Evolutionary conservation across 1,140 invertebrate genomes (phyloP), one percentile per base, ranked within the genome.

Genomic region (Rhyzopertha dominica): DNA sequence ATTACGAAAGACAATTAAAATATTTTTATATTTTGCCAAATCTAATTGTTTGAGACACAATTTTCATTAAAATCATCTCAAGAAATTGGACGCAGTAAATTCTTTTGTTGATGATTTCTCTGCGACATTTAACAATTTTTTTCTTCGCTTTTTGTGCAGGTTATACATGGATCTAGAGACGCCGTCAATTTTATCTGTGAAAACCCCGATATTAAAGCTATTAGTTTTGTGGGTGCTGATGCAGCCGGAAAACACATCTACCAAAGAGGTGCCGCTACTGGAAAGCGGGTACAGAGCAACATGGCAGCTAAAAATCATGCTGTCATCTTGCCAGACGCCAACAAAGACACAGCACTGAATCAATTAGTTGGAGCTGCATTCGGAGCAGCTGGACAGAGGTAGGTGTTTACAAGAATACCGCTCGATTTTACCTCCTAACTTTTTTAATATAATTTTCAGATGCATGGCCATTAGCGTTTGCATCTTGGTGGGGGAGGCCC

Each of bases 251-350:
- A 90, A 70, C 90, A 99, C 61, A 99, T 99, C 60, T 99, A 98
- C 69, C 82, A 89, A 55, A 74, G 90, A 54, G 93, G 91, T 32
- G 86, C 84, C 42, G 68, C 63, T 12, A 53, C 69, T 69, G 94
- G 96, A 9, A 99, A 99, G 68, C 78, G 95, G 29, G 94, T 99
- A 0, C 96, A 99, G 70, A 90, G 89, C 32, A 98, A 99, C 66
- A 95, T 98, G 90, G 95, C 95, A 14, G 96, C 97, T 1, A 99
- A 99, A 72, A 99, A 99, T 69, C 97, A 99, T 67, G 95, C 95
- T 41, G 82, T 99, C 5, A 80, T 99, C 24, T 79, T 99, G 77
- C 85, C 93, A 12, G 96, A 99, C 74, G 95, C 95, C 9, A 96
- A 98, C 67, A 98, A 98, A 69, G 94, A 96, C 63, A 85, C 92